A percentile compares a stretch with the other conserved stretches of the same genome.
These are phyloP conservation scores for Solea senegalensis DNA, from an alignment of 2,113 vertebrate genomes.

Conservation along the genomic window DNA sequence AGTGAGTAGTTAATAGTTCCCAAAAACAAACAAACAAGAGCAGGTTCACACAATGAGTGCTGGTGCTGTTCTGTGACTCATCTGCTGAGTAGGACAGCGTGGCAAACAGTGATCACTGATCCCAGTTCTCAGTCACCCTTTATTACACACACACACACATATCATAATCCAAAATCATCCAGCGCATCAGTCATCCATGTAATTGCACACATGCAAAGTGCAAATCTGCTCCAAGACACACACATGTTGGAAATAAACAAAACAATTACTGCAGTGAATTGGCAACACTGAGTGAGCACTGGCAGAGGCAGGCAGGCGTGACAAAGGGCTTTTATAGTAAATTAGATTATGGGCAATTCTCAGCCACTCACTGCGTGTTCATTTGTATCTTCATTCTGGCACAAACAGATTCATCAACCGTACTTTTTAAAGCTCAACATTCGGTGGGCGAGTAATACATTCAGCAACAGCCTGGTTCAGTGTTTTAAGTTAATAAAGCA, in stretches of 20 bases:
- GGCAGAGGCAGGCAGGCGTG: constrained; percentile 28
- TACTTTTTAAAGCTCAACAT: background rate
- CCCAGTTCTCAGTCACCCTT: background rate
- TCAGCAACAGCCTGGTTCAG: no score
- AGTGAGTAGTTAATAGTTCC: background rate
- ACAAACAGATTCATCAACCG: background rate
- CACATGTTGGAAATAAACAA: constrained; percentile 3
- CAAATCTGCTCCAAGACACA: background rate
- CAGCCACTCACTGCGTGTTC: background rate
- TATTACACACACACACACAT: constrained; percentile 1
- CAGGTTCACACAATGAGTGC: background rate
- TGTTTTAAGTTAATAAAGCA: no score
- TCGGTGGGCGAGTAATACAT: background rate
- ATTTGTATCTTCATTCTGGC: background rate
- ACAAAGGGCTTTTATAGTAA: background rate
- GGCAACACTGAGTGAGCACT: background rate
- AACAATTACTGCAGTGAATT: constrained; percentile 11
- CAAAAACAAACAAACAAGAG: background rate
- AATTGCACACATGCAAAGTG: constrained; percentile 7
- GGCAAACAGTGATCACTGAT: background rate
- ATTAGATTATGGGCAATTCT: background rate
- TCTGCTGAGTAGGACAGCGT: background rate
- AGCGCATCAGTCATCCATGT: background rate
- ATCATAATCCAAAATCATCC: constrained; percentile 12
- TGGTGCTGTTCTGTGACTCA: constrained; percentile 2